phyloP scores from a whole-genome alignment of 1,140 invertebrate genomes.

The Platyura marginata region DNA sequence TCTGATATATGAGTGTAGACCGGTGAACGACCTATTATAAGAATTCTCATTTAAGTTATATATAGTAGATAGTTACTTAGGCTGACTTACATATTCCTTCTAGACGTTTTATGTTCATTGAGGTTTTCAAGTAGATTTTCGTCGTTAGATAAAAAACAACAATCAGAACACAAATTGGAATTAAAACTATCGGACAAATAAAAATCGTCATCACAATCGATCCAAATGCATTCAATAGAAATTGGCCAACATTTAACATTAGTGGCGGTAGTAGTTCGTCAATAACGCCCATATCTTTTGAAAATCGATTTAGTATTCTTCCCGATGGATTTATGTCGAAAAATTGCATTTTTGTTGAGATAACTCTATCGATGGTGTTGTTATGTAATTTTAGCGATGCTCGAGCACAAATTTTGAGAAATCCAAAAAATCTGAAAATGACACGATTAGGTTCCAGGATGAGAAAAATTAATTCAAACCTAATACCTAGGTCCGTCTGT shows the following conservation, averaged over 20 bases:
- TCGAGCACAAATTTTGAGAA: constrained; percentile 31
- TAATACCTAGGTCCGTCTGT: neutral
- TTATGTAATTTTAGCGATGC: constrained; percentile 42
- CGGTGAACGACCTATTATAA: constrained; percentile 32
- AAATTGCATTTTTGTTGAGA: constrained; percentile 41
- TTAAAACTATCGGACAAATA: constrained; percentile 47
- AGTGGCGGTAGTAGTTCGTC: constrained; percentile 68
- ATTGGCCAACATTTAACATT: constrained; percentile 54
- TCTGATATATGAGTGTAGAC: constrained; percentile 51
- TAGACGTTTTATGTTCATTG: constrained; percentile 43
- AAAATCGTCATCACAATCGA: constrained; percentile 37
- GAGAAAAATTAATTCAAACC: neutral
- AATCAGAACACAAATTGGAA: constrained; percentile 38
- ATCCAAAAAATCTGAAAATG: too few relatives aligned
- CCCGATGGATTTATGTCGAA: constrained; percentile 56
- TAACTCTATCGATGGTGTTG: constrained; percentile 26
- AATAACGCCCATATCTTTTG: constrained; percentile 56
- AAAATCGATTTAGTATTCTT: constrained; percentile 47
- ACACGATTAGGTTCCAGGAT: neutral
- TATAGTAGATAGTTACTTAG: constrained; percentile 1
- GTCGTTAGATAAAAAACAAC: neutral
- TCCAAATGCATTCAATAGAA: constrained; percentile 39
- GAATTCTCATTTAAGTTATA: constrained; percentile 2
- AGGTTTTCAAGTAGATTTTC: constrained; percentile 35
- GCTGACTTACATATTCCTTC: constrained; percentile 30